A percentile compares a stretch with the other conserved stretches of the same genome.
Evolutionary conservation across 1,140 invertebrate genomes (phyloP).

Genomic region (Aradophagus sp.): DNA sequence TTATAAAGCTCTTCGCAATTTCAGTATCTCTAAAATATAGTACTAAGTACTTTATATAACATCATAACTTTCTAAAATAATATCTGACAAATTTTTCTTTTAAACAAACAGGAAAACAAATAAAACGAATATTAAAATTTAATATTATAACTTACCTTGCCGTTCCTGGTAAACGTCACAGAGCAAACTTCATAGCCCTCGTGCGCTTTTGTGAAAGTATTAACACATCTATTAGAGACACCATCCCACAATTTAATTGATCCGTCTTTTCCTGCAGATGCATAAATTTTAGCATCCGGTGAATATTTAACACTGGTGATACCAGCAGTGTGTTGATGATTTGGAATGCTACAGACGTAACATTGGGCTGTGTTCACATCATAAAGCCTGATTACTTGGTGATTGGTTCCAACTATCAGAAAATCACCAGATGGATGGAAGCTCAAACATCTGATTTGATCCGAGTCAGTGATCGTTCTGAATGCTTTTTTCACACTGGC

Average conservation of each 20-base stretch:
- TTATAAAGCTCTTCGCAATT: too few species aligned
- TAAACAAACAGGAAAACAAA: background rate
- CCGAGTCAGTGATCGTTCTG: constrained; percentile 94
- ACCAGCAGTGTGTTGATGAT: constrained; percentile 91
- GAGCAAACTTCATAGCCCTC: constrained; percentile 96
- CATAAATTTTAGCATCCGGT: constrained; percentile 90
- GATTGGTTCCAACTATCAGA: constrained; percentile 93
- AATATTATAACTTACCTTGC: constrained; percentile 83
- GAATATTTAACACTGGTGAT: constrained; percentile 89
- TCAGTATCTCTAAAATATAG: too few species aligned
- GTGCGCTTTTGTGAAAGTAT: constrained; percentile 94
- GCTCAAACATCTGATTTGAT: constrained; percentile 89
- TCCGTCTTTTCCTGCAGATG: constrained; percentile 93
- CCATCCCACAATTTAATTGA: constrained; percentile 97
- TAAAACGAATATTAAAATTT: background rate
- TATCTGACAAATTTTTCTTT: too few species aligned
- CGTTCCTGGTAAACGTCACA: constrained; percentile 94
- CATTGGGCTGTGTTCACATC: constrained; percentile 97
- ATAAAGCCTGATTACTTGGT: constrained; percentile 93
- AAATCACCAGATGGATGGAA: constrained; percentile 98
- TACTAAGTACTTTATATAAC: too few species aligned
- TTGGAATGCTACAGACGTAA: constrained; percentile 92
- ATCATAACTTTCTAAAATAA: too few species aligned
- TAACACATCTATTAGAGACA: constrained; percentile 94
- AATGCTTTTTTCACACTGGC: constrained; percentile 98